Percentiles rank a stretch among this genome's conserved stretches.
Evolutionary conservation across 2,888 invertebrate species (phyloP).

Genomic region (Drosophila mercatorum): DNA sequence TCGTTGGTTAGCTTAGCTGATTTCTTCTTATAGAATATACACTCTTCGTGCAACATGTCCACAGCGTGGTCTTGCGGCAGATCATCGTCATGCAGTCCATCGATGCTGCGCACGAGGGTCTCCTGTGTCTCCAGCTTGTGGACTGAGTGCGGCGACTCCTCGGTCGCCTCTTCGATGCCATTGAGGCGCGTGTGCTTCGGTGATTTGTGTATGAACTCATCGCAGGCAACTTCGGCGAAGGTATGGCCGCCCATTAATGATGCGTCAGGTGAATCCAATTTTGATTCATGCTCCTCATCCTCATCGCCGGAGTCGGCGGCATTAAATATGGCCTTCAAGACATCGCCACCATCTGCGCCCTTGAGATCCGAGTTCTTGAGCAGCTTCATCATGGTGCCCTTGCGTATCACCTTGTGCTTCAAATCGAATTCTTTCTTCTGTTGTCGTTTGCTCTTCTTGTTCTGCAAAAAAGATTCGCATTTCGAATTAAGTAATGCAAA

Average conservation of each 20-base stretch:
- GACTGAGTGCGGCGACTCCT: conserved; percentile 30
- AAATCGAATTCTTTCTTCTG: conserved; percentile 36
- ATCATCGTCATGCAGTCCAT: conserved; percentile 12
- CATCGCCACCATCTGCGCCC: conserved; percentile 81
- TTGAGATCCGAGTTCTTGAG: conserved; percentile 84
- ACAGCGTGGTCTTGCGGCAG: conserved; percentile 64
- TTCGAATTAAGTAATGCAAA: background rate
- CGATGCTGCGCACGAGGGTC: conserved; percentile 38
- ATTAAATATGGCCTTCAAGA: conserved; percentile 83
- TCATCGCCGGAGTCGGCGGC: conserved; percentile 77
- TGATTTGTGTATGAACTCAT: conserved; percentile 54
- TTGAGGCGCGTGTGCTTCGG: conserved; percentile 39
- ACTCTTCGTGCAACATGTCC: conserved; percentile 81
- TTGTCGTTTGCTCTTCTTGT: conserved; percentile 50
- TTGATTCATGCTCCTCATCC: conserved; percentile 1
- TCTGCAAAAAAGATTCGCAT: conserved; percentile 17
- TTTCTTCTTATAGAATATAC: conserved; percentile 71
- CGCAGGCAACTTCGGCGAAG: conserved; percentile 39
- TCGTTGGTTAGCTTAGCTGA: conserved; percentile 58
- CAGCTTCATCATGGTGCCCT: conserved; percentile 82
- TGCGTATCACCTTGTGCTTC: conserved; percentile 54
- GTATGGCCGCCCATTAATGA: conserved; percentile 8
- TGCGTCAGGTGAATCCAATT: background rate
- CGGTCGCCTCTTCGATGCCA: conserved; percentile 37
- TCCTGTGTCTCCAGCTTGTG: conserved; percentile 53